These are phyloP conservation scores for Uromys caudimaculatus DNA, from an alignment of 2,797 vertebrate species.

Conservation along the genomic window DNA sequence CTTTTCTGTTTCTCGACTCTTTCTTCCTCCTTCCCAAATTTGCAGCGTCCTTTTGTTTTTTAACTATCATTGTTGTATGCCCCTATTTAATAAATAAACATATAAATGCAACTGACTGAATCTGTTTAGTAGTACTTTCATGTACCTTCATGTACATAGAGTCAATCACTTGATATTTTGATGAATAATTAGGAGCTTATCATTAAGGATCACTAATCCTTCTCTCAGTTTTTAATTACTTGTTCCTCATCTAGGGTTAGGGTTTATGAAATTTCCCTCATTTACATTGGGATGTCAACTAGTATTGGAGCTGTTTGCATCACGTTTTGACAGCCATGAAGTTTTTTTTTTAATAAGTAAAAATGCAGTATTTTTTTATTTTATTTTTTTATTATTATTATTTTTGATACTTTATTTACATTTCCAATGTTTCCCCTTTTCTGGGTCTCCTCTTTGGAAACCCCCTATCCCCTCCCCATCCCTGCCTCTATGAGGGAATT, in stretches of 20 bases:
- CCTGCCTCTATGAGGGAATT: too few relatives aligned
- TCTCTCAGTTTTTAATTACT: background rate
- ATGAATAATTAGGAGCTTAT: background rate
- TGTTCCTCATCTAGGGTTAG: background rate
- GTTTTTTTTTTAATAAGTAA: too few relatives aligned
- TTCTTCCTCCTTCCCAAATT: background rate
- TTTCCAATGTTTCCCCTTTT: too few relatives aligned
- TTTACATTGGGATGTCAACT: background rate
- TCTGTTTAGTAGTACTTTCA: background rate
- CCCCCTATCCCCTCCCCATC: too few relatives aligned
- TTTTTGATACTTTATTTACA: too few relatives aligned
- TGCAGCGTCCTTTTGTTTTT: background rate
- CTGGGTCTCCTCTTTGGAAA: too few relatives aligned
- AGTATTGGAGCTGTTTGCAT: background rate
- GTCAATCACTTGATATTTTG: background rate
- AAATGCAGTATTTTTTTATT: too few relatives aligned
- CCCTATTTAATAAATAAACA: background rate
- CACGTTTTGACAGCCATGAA: background rate
- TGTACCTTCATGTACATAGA: background rate
- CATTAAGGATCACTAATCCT: background rate
- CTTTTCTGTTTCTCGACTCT: background rate
- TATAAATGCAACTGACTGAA: background rate
- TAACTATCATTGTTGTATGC: background rate
- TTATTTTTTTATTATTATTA: too few relatives aligned
- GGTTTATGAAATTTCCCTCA: background rate